These are phyloP conservation scores for Atlantisia rogersi DNA, from an alignment of 2,113 vertebrate genomes.

Conservation along the genomic window DNA sequence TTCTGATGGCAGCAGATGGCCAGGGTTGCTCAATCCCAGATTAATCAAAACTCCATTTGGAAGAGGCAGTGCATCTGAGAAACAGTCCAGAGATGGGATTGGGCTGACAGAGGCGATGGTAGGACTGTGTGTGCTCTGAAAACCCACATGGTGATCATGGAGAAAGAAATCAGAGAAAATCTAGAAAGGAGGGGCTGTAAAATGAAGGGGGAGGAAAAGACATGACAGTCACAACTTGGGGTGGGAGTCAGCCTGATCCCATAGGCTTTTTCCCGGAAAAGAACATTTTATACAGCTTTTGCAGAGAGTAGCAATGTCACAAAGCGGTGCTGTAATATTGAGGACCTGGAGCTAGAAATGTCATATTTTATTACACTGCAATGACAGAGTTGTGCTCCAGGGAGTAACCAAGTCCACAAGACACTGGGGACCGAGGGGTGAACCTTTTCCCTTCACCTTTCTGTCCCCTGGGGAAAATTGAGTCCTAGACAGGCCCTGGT, in stretches of 20 bases:
- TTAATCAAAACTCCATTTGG: conserved; percentile 10
- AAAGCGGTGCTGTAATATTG: background rate
- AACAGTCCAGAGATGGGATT: background rate
- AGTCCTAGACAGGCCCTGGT: background rate
- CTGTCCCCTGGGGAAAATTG: background rate
- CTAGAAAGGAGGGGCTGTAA: background rate
- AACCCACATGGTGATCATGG: background rate
- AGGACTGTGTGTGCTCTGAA: background rate
- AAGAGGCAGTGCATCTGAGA: conserved; percentile 24
- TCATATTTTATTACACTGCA: background rate
- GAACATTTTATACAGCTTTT: background rate
- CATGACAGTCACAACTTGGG: background rate
- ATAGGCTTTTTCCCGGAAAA: background rate
- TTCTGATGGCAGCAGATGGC: background rate
- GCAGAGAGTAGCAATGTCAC: background rate
- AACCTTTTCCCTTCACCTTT: background rate
- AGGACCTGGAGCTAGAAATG: background rate
- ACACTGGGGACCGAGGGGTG: background rate
- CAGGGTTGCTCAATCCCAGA: conserved; percentile 20
- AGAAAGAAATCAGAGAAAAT: conserved; percentile 9
- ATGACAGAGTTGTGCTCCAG: background rate
- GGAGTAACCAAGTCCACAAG: background rate
- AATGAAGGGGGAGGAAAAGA: background rate
- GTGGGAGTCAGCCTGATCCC: background rate
- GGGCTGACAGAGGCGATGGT: background rate